Conservation (phyloP, 2,113 vertebrate species). For the Nesogale talazaci region DNA sequence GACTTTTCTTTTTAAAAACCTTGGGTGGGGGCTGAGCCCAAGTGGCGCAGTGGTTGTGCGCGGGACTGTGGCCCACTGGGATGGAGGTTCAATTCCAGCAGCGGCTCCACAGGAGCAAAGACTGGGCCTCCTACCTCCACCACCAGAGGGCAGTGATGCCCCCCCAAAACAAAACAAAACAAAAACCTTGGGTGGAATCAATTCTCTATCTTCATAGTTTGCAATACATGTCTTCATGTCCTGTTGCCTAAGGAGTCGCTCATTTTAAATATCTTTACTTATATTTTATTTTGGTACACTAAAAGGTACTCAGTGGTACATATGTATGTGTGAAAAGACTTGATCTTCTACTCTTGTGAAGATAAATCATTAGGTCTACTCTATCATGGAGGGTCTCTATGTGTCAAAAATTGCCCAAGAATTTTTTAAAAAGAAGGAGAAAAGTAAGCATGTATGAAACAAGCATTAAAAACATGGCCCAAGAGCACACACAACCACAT, state of each 20-base stretch:
- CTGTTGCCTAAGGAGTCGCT: background rate
- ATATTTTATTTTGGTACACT: background rate
- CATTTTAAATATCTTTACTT: background rate
- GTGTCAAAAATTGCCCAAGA: too few species aligned
- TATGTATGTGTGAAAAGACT: background rate
- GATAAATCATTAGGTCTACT: background rate
- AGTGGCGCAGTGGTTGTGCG: too few species aligned
- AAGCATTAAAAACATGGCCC: too few species aligned
- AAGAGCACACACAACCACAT: background rate
- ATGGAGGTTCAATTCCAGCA: too few species aligned
- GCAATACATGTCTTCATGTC: background rate
- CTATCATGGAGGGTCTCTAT: background rate
- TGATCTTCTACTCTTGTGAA: background rate
- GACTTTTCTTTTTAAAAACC: background rate
- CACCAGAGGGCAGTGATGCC: too few species aligned
- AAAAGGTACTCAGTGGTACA: background rate
- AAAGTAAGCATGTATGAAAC: too few species aligned
- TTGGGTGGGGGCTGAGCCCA: too few species aligned
- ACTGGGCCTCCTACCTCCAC: too few species aligned
- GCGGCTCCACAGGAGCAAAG: too few species aligned
- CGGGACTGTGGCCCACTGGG: too few species aligned
- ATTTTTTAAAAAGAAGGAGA: too few species aligned
- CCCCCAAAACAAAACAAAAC: too few species aligned
- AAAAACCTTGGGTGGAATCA: background rate
- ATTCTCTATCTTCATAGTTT: background rate